These are phyloP conservation scores for Lophura nycthemera DNA, from an alignment of 2,113 vertebrate species.

Conservation along the genomic window DNA sequence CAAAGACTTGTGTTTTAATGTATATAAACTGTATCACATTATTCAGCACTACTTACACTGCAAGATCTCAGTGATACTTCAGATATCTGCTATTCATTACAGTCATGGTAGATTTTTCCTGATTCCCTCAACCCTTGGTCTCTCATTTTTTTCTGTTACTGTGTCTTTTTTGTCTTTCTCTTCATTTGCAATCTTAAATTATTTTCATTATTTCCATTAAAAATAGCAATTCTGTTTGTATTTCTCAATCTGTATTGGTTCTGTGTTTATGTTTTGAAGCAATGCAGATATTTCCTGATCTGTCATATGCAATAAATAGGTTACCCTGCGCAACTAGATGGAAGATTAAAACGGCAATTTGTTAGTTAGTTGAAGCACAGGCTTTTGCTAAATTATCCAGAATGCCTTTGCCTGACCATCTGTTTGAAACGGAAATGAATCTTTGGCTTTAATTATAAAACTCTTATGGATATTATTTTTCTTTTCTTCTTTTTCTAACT, in stretches of 20 bases:
- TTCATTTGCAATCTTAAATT: neutral
- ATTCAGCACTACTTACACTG: neutral
- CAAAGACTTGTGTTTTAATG: neutral
- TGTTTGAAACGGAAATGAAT: slow-evolving; percentile 47
- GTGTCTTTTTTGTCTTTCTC: neutral
- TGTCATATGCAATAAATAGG: neutral
- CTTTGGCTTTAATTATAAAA: slow-evolving; percentile 50
- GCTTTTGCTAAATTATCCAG: slow-evolving; percentile 54
- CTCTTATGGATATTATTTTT: slow-evolving; percentile 44
- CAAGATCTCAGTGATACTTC: neutral
- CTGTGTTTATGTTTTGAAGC: neutral
- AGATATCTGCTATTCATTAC: neutral
- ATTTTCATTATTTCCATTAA: neutral
- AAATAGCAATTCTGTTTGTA: neutral
- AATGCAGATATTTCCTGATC: neutral
- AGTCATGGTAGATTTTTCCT: neutral
- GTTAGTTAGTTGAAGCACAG: slow-evolving; percentile 42
- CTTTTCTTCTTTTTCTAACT: neutral
- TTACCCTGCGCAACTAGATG: neutral
- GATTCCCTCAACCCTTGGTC: neutral
- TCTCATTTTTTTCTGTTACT: neutral
- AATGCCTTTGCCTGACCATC: slow-evolving; percentile 45
- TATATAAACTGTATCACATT: neutral
- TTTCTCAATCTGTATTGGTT: neutral
- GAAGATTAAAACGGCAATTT: slow-evolving; percentile 29